Evolutionary conservation across 2,797 vertebrate species (phyloP).

Genomic region (Loriculus beryllinus): DNA sequence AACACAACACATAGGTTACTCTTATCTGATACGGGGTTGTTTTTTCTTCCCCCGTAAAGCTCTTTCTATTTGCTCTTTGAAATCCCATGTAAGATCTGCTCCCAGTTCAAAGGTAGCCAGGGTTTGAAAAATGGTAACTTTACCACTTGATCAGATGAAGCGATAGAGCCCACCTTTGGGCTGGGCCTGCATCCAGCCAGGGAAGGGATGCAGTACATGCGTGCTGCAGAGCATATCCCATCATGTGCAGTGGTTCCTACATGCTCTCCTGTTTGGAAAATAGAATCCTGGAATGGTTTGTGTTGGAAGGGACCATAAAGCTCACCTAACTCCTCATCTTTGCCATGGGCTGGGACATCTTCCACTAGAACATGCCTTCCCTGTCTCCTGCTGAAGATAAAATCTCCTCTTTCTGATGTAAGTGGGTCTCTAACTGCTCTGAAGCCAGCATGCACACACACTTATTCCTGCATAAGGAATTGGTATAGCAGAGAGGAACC

Average conservation of each 20-base stretch:
- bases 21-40: not conserved
- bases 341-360: not conserved
- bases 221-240: not conserved
- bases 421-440: not conserved
- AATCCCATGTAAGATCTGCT: not conserved
- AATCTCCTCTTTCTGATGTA: not conserved
- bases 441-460: not conserved
- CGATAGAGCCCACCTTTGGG: not conserved
- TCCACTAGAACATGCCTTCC: not conserved
- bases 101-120: not conserved
- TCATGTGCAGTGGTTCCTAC: accelerated
- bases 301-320: not conserved
- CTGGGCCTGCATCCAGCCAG: not conserved
- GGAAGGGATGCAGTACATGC: accelerated
- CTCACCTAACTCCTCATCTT: not conserved
- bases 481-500: not conserved
- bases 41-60: not conserved
- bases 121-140: not conserved
- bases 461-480: not conserved
- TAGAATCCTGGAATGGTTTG: not conserved
- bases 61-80: slow-evolving; percentile 5
- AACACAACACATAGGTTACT: not conserved
- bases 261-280: not conserved
- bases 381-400: not conserved
- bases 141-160: not conserved